phyloP scores from a whole-genome alignment of 2,797 vertebrate genomes.

The Sus cebifrons region DNA sequence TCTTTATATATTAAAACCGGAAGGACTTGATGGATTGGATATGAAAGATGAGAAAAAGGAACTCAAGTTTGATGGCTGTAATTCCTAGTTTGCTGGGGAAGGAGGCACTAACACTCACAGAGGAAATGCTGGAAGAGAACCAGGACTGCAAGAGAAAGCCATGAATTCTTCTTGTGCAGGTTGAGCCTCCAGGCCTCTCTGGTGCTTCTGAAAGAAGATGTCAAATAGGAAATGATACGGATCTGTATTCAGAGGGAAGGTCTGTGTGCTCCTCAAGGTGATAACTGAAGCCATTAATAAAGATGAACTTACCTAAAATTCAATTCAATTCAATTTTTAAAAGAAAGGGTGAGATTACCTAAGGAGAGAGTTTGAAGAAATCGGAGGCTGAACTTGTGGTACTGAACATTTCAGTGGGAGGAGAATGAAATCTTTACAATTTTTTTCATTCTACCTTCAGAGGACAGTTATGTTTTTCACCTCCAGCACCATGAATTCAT shows the following conservation, averaged over 20 bases:
- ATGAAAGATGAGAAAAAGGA: neutral
- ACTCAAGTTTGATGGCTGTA: neutral
- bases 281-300: neutral
- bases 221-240: neutral
- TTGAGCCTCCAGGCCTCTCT: neutral
- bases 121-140: neutral
- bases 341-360: neutral
- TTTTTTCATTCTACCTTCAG: constrained; percentile 1
- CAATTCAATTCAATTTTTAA: neutral
- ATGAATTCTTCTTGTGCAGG: neutral
- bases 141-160: neutral
- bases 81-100: neutral
- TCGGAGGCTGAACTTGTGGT: neutral
- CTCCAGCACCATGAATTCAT: neutral
- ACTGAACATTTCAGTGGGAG: neutral
- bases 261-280: neutral
- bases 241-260: neutral
- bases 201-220: neutral
- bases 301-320: neutral
- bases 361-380: neutral
- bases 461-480: neutral
- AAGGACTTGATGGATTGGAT: neutral
- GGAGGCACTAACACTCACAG: neutral
- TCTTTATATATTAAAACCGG: constrained; percentile 15
- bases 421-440: neutral